Evolutionary conservation across 2,113 vertebrate genomes (phyloP), one percentile per base, ranked within the genome.

Genomic region (Ardeotis arabs): DNA sequence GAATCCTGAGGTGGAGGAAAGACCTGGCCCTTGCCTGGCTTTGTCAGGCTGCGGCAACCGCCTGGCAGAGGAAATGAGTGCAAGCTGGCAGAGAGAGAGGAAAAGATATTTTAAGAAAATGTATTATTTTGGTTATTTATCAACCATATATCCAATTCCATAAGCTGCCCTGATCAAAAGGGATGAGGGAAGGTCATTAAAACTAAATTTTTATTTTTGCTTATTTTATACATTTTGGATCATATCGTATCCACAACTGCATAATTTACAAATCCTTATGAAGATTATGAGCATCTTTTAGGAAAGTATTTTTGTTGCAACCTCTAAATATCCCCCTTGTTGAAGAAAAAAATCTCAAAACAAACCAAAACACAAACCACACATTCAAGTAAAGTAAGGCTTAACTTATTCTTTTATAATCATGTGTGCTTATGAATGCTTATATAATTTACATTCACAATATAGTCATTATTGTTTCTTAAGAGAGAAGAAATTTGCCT

Each of bases 81-180:
- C 20, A 13, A 31, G 14, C 2, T 0, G 0, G 6, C 12, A 15
- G 28, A 77, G 10, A 41, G 19, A 21, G 10, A 56, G 22, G 8
- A 58, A 74, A 83, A 58, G 8, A 41, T 25, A 4, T 22, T 72
- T 31, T 15, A 39, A 44, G 31, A 78, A 64, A 79, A 68, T 4
- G 0, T n/a, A 17, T 73, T 63, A 6, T 24, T 73, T 74, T 60
- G 15, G 14, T 33, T n/a, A 29, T 68, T 92, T 78, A 31, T 35
- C 49, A 81, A 35, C 12, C 37, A 44, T 33, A 20, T 17, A 55
- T 29, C 50, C 23, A 37, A 27, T 25, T 56, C 25, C 29, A 45
- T 44, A 56, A 67, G 52, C 28, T 39, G 1, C 22, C 9, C 12
- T 22, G 23, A 50, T 78, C 7, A 23, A 45, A 86, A 74, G 23